A percentile compares a stretch with the other conserved stretches of the same genome.
Conservation (phyloP, 2,113 vertebrate genomes). For the Esox niger region DNA sequence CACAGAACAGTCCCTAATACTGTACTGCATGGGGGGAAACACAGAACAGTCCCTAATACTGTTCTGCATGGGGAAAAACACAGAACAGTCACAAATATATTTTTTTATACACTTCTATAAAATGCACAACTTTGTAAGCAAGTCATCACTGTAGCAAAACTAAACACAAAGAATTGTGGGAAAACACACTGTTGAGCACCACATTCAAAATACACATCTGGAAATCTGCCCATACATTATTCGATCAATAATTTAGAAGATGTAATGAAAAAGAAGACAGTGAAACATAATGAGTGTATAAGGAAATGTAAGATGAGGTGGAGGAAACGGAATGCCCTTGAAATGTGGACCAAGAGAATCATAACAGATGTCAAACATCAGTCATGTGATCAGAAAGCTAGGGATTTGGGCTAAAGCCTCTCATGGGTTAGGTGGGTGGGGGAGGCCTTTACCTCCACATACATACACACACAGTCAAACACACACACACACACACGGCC, state of each 20-base stretch:
- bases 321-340: constrained; percentile 51
- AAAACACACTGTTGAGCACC: not conserved
- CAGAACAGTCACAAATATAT: constrained; percentile 37
- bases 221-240: not conserved
- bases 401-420: constrained; percentile 80
- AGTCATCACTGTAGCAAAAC: constrained; percentile 1
- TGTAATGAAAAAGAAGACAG: not conserved
- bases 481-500: constrained; percentile 41
- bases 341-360: constrained; percentile 58
- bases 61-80: constrained; percentile 73
- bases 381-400: constrained; percentile 68
- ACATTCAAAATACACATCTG: not conserved
- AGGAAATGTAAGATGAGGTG: constrained; percentile 7
- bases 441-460: constrained; percentile 48
- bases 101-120: too few relatives aligned
- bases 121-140: not conserved
- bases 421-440: constrained; percentile 76
- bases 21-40: constrained; percentile 73
- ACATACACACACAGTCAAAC: not conserved
- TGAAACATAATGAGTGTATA: not conserved
- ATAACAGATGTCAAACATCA: constrained; percentile 69
- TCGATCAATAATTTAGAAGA: not conserved
- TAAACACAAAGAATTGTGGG: not conserved
- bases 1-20: constrained; percentile 38
- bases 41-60: constrained; percentile 41